phyloP scores from a whole-genome alignment of 2,113 vertebrate genomes.

The Leucoraja erinaceus region DNA sequence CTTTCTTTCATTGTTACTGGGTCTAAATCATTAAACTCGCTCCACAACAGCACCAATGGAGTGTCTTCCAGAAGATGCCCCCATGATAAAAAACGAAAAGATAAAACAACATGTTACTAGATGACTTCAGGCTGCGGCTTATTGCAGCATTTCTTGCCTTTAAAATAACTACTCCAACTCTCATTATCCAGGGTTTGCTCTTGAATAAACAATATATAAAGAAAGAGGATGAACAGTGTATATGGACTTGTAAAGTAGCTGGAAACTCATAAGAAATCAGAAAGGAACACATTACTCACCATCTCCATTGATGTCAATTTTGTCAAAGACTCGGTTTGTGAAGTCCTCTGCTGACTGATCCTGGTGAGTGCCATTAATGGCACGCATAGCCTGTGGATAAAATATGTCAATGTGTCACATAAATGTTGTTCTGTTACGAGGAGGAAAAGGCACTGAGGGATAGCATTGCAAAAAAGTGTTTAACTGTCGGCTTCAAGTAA shows the following conservation, averaged over 20 bases:
- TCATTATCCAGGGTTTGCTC: background rate
- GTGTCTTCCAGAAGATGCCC: too few relatives aligned
- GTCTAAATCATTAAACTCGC: background rate
- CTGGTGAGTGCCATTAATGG: conserved; percentile 71
- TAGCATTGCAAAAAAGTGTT: background rate
- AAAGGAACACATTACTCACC: conserved; percentile 56
- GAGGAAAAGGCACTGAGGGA: background rate
- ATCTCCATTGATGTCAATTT: conserved; percentile 78
- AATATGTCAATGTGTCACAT: background rate
- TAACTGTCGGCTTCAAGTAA: background rate
- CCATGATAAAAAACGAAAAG: too few relatives aligned
- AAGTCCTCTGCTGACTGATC: conserved; percentile 71
- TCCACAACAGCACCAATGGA: too few relatives aligned
- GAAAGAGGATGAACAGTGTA: background rate
- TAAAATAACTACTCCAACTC: background rate
- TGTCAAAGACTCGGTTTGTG: conserved; percentile 78
- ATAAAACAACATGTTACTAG: background rate
- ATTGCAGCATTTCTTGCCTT: background rate
- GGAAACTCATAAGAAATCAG: background rate
- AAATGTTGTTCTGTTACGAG: background rate
- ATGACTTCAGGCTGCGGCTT: background rate
- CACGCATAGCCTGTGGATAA: conserved; percentile 68
- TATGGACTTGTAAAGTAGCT: background rate
- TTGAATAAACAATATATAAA: background rate
- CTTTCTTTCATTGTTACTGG: background rate